Percentiles rank a stretch among this genome's conserved stretches.
phyloP scores from a whole-genome alignment of 1,140 invertebrate genomes.

The Heliconius congener region DNA sequence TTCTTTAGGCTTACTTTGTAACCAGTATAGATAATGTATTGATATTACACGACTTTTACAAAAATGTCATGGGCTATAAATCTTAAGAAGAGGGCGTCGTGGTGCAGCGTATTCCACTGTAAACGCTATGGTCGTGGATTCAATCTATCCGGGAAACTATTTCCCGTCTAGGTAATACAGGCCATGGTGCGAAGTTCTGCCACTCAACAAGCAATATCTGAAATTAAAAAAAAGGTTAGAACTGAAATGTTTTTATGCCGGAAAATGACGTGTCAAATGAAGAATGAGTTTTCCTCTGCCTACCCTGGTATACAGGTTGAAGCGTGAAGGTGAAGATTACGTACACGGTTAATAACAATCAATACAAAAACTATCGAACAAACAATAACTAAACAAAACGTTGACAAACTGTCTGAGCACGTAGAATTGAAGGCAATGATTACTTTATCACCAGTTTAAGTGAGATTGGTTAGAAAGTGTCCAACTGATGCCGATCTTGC shows the following conservation, averaged over 20 bases:
- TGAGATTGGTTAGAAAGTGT: neutral
- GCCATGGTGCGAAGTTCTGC: too few relatives aligned
- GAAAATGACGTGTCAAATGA: too few relatives aligned
- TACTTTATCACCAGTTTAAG: neutral
- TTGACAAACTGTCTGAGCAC: neutral
- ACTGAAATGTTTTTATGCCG: too few relatives aligned
- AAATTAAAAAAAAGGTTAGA: too few relatives aligned
- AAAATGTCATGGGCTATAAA: too few relatives aligned
- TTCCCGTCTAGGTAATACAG: too few relatives aligned
- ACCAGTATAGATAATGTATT: neutral
- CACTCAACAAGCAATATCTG: too few relatives aligned
- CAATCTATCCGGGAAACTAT: too few relatives aligned
- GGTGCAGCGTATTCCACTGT: neutral
- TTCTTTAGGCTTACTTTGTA: constrained; percentile 15
- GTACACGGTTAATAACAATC: neutral
- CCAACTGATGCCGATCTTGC: constrained; percentile 7
- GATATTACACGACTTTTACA: neutral
- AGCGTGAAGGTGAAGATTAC: too few relatives aligned
- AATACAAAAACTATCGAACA: neutral
- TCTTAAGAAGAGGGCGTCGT: too few relatives aligned
- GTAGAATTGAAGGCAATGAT: constrained; percentile 3
- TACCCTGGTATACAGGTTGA: too few relatives aligned
- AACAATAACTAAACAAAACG: neutral
- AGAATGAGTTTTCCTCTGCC: too few relatives aligned
- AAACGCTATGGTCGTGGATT: neutral